phyloP scores from a whole-genome alignment of 2,797 vertebrate species.

The Clarias platycephalus region DNA sequence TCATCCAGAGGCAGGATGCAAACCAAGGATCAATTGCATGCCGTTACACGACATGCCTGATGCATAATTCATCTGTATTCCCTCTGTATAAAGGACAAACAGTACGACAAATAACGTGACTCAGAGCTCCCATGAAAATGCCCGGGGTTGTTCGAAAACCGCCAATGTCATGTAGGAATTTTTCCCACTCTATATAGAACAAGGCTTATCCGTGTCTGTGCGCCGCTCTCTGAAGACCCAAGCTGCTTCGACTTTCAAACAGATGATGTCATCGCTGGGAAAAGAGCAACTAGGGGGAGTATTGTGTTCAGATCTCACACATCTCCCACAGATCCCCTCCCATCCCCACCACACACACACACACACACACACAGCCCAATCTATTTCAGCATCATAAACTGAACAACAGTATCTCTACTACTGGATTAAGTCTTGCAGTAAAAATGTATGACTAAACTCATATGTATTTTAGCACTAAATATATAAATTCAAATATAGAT shows the following conservation, averaged over 20 bases:
- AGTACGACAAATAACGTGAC: slow-evolving; percentile 26
- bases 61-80: slow-evolving; percentile 29
- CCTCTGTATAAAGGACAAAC: slow-evolving; percentile 19
- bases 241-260: slow-evolving; percentile 45
- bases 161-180: slow-evolving; percentile 20
- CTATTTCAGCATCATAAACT: slow-evolving; percentile 24
- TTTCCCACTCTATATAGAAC: slow-evolving; percentile 36
- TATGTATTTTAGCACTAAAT: neutral
- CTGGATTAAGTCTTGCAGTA: neutral
- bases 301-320: slow-evolving; percentile 31
- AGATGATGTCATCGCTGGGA: slow-evolving; percentile 54
- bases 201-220: slow-evolving; percentile 32
- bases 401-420: slow-evolving; percentile 12
- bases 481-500: neutral
- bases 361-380: slow-evolving; percentile 13
- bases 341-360: neutral
- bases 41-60: slow-evolving; percentile 15
- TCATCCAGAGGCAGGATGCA: slow-evolving; percentile 16
- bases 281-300: slow-evolving; percentile 37
- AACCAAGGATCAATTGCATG: slow-evolving; percentile 30
- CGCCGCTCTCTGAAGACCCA: slow-evolving; percentile 12
- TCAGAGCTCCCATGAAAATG: slow-evolving; percentile 20
- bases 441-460: neutral
- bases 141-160: slow-evolving; percentile 24
- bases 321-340: neutral